These are phyloP conservation scores for Thalassarche chlororhynchos DNA, from an alignment of 2,113 vertebrate species.

Conservation along the genomic window DNA sequence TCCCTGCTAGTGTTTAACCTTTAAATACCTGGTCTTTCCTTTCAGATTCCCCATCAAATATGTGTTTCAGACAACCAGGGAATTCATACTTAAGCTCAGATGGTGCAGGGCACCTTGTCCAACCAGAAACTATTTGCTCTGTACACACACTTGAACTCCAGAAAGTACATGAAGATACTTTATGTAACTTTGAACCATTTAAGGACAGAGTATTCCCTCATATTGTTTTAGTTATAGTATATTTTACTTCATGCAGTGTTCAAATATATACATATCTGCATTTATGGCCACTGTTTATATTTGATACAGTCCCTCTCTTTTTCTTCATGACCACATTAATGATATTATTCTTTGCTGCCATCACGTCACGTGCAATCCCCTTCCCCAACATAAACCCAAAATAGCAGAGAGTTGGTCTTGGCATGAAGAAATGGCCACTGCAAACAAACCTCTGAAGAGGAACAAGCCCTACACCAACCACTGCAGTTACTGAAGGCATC, in stretches of 20 bases:
- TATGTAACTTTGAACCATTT: not conserved
- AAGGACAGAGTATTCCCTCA: not conserved
- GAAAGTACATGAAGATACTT: not conserved
- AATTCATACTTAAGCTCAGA: not conserved
- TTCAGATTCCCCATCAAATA: not conserved
- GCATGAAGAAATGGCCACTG: not conserved
- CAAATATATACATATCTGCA: not conserved
- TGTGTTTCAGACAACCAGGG: not conserved
- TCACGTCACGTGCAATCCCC: not conserved
- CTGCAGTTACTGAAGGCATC: not conserved
- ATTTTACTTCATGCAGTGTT: not conserved
- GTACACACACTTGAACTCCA: not conserved
- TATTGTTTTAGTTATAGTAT: not conserved
- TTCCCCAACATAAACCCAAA: not conserved
- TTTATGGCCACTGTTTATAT: not conserved
- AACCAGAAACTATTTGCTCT: not conserved
- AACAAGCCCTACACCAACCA: not conserved
- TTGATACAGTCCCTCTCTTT: not conserved
- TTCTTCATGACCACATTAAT: not conserved
- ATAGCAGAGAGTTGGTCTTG: not conserved
- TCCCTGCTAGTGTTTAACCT: not conserved
- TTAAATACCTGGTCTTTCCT: not conserved
- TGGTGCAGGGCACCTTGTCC: not conserved
- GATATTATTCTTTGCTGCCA: not conserved
- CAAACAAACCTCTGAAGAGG: not conserved